These are phyloP conservation scores for Ennomos quercinarius DNA, from an alignment of 2,888 invertebrate species.

Conservation along the genomic window DNA sequence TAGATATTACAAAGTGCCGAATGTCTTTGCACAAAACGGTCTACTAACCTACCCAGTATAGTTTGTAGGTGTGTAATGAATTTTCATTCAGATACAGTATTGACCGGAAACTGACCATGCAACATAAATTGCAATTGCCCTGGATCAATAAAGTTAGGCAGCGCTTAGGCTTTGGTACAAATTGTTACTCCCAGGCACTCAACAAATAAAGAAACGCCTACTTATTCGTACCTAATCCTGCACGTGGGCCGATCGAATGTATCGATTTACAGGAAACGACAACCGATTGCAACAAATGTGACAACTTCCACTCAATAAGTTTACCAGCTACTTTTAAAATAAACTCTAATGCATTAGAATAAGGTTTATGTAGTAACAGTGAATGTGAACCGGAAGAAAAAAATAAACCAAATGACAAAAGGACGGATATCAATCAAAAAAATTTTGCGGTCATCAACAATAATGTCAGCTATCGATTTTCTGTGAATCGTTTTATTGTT, in stretches of 20 bases:
- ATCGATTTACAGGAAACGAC: constrained; percentile 77
- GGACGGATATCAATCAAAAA: constrained; percentile 57
- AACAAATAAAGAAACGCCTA: constrained; percentile 25
- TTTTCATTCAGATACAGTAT: not conserved
- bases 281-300: constrained; percentile 70
- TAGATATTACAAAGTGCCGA: no score
- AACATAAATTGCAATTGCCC: constrained; percentile 15
- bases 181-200: constrained; percentile 17
- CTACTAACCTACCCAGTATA: no score
- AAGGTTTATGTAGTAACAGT: constrained; percentile 17
- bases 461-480: constrained; percentile 29
- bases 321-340: constrained; percentile 27
- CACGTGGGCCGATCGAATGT: constrained; percentile 45
- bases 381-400: constrained; percentile 49
- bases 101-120: constrained; percentile 1
- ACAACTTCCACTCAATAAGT: constrained; percentile 48
- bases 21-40: no score
- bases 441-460: constrained; percentile 38
- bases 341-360: constrained; percentile 37
- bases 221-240: constrained; percentile 18
- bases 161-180: constrained; percentile 23
- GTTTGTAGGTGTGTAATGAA: no score
- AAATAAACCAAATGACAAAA: constrained; percentile 49
- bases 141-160: constrained; percentile 9
- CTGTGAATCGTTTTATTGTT: constrained; percentile 31